These are phyloP conservation scores for Dendrolimus houi DNA, from an alignment of 2,888 invertebrate genomes.

Conservation along the genomic window DNA sequence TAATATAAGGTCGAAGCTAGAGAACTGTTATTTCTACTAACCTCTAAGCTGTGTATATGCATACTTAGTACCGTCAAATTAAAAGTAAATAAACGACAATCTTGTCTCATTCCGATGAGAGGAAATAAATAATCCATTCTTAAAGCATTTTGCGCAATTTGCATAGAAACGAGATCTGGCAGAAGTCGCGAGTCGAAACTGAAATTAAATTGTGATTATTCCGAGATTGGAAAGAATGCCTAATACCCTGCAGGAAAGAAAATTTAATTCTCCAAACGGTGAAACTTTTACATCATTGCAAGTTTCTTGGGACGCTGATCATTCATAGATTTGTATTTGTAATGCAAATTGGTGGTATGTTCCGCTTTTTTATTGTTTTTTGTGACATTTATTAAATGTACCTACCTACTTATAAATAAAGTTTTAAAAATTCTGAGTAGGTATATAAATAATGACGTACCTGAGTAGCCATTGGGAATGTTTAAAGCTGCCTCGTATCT, in stretches of 20 bases:
- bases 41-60: too few species aligned
- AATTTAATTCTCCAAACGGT: constrained; percentile 44
- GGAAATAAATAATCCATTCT: constrained; percentile 36
- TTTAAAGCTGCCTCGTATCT: too few species aligned
- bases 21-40: too few species aligned
- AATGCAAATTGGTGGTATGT: constrained; percentile 3
- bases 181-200: constrained; percentile 39
- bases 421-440: too few species aligned
- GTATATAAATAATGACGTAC: too few species aligned
- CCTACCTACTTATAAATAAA: too few species aligned
- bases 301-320: constrained; percentile 4
- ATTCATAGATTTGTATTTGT: neutral
- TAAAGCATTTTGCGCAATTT: constrained; percentile 44
- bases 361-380: neutral
- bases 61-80: too few species aligned
- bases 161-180: constrained; percentile 53
- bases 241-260: constrained; percentile 31
- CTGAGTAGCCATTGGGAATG: too few species aligned
- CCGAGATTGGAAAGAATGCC: constrained; percentile 38
- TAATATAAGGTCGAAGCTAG: too few species aligned
- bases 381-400: neutral
- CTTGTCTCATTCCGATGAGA: constrained; percentile 15
- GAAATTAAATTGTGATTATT: constrained; percentile 53
- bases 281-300: constrained; percentile 17
- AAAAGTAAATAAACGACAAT: neutral